Conservation (phyloP, 1,140 invertebrate species). For the Carposina sasakii region DNA sequence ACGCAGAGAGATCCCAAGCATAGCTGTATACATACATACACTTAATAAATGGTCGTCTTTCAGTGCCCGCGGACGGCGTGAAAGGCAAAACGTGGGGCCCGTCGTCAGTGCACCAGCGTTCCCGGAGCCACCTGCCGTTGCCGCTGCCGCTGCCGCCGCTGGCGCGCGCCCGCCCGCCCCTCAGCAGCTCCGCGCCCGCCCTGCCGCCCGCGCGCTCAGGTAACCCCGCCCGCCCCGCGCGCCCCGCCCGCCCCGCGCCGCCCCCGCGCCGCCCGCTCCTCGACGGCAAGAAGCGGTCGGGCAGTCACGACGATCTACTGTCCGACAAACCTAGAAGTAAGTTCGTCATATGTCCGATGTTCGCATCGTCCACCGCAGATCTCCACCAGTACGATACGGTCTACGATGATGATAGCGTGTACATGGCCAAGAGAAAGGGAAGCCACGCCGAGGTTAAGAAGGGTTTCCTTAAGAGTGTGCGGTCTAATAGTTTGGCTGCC, state of each 20-base stretch:
- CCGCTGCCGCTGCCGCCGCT: constrained; percentile 58
- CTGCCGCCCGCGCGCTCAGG: constrained; percentile 83
- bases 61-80: constrained; percentile 92
- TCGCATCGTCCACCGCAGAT: constrained; percentile 33
- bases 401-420: constrained; percentile 31
- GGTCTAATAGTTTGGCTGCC: constrained; percentile 48
- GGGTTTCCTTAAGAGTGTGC: constrained; percentile 45
- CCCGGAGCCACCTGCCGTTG: constrained; percentile 81
- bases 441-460: constrained; percentile 37
- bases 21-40: too few species aligned
- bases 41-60: constrained; percentile 17
- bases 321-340: constrained; percentile 36
- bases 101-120: constrained; percentile 91
- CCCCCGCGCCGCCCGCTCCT: constrained; percentile 35
- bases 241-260: constrained; percentile 55
- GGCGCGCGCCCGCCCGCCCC: constrained; percentile 80
- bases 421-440: constrained; percentile 27
- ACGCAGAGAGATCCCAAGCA: too few species aligned
- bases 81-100: constrained; percentile 99
- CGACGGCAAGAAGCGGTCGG: constrained; percentile 38
- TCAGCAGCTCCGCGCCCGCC: constrained; percentile 83
- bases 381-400: constrained; percentile 51
- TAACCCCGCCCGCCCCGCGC: constrained; percentile 82
- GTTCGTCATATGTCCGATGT: constrained; percentile 46
- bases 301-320: constrained; percentile 55